Base-by-base conservation (phyloP, 2,797 vertebrate genomes). In the Chelonia mydas region DNA sequence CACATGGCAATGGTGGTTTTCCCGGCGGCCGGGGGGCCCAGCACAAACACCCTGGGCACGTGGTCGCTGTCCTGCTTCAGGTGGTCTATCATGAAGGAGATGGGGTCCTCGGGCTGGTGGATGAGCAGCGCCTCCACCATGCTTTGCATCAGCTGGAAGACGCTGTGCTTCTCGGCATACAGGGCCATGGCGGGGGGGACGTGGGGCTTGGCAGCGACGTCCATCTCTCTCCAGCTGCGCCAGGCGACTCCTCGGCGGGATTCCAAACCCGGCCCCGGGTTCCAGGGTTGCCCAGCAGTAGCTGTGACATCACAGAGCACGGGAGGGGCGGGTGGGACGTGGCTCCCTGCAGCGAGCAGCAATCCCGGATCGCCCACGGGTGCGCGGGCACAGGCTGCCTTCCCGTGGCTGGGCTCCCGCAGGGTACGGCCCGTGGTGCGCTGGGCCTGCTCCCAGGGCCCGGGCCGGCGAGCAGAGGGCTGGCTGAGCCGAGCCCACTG, bases 91-190 rank as follows among this genome's bases (percentile, higher is more conserved):
- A 99, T 97, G 97, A 98, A 98, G 27, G 94, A 74, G 82, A 99
- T 94, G 0, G 99, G 99, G 31, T 99, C 98, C 2, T 95, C 68
- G 0, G 99, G 99, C 95, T 97, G 98, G 88, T 98, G 95, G 19
- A 99, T 95, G 41, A 99, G 90, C 77, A 99, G 96, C 25, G 97
- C 97, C 59, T 98, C 97, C 96, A 98, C 65, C 95, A 98, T 87
- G 91, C 49, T 93, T 97, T 98, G 96, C 76, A 90, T 89, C 57
- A 93, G 74, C 50, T 93, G 79, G 84, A 93, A 93, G 72, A 93
- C 15, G 0, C 76, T 55, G 84, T 93, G 87, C 41, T 72, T 86
- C 57, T 93, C 92, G 1, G 92, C 92, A 4, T 93, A 93, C 7
- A 93, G 16, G 0, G 55, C 78, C 87, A 86, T 90, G 41, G 6